These are phyloP conservation scores for Serranus cabrilla DNA, from an alignment of 2,797 vertebrate genomes.

Conservation along the genomic window DNA sequence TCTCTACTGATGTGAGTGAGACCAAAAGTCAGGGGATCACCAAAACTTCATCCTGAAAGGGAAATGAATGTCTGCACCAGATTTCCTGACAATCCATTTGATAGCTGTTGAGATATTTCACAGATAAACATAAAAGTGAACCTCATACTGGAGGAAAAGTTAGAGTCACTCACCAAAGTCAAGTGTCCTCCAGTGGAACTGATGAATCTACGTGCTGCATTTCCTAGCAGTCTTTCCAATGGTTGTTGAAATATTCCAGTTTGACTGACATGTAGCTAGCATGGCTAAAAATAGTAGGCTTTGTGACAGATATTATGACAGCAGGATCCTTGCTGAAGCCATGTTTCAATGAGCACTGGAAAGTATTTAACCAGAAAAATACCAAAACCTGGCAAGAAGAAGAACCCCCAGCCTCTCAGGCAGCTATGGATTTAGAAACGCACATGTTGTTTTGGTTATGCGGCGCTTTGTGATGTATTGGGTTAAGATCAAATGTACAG, in stretches of 20 bases:
- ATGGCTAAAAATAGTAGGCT: conserved; percentile 25
- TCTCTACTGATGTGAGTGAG: background rate
- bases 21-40: background rate
- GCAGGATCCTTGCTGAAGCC: conserved; percentile 55
- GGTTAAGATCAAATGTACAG: conserved; percentile 75
- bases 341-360: conserved; percentile 49
- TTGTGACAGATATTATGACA: conserved; percentile 46
- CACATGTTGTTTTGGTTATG: conserved; percentile 75
- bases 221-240: background rate
- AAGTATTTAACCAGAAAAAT: conserved; percentile 66
- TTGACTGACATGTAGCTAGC: background rate
- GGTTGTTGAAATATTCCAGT: background rate
- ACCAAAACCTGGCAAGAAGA: conserved; percentile 48
- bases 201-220: background rate
- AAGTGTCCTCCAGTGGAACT: background rate
- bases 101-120: background rate
- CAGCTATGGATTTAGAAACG: conserved; percentile 50
- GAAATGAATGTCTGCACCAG: background rate
- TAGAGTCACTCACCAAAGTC: background rate
- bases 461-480: conserved; percentile 61
- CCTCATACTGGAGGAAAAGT: background rate
- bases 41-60: conserved; percentile 4
- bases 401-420: conserved; percentile 23
- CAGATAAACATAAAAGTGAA: background rate
- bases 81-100: background rate